These are phyloP conservation scores for Diplosoma virens DNA, from an alignment of 23 tunicate species.

Conservation along the genomic window DNA sequence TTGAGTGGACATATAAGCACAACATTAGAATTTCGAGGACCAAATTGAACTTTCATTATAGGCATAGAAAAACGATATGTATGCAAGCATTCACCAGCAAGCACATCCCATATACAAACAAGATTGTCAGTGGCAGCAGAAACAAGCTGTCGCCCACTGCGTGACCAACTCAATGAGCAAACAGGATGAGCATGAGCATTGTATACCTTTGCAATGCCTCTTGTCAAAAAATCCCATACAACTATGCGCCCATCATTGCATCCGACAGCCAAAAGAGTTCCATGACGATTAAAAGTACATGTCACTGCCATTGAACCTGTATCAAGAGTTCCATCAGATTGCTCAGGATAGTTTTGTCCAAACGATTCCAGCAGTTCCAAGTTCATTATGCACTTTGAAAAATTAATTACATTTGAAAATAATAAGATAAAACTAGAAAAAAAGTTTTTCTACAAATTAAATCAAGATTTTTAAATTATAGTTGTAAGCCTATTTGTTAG, in stretches of 20 bases:
- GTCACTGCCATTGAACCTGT: conserved; percentile 92
- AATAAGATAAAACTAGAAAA: too few relatives aligned
- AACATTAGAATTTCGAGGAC: conserved; percentile 59
- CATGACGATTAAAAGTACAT: conserved; percentile 90
- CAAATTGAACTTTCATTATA: conserved; percentile 78
- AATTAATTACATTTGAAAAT: too few relatives aligned
- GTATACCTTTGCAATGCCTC: conserved; percentile 94
- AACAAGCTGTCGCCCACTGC: conserved; percentile 80
- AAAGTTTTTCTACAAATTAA: too few relatives aligned
- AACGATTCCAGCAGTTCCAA: conserved; percentile 66
- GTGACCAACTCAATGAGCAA: conserved; percentile 90
- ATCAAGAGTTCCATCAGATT: conserved; percentile 94
- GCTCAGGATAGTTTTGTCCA: conserved; percentile 99
- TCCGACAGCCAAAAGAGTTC: conserved; percentile 95
- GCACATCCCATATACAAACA: conserved; percentile 97
- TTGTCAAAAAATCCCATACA: conserved; percentile 95
- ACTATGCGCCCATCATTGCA: conserved; percentile 99
- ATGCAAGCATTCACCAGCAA: conserved; percentile 86
- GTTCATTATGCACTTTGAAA: conserved; percentile 28
- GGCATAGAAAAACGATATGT: conserved; percentile 87
- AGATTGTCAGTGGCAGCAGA: conserved; percentile 96
- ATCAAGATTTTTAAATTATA: too few relatives aligned
- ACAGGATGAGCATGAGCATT: conserved; percentile 95
- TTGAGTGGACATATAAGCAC: conserved; percentile 83
- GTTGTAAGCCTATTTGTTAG: too few relatives aligned